Evolutionary conservation across 2,888 invertebrate genomes (phyloP), one percentile per base, ranked within the genome.

Genomic region (Adelognathus sp.): DNA sequence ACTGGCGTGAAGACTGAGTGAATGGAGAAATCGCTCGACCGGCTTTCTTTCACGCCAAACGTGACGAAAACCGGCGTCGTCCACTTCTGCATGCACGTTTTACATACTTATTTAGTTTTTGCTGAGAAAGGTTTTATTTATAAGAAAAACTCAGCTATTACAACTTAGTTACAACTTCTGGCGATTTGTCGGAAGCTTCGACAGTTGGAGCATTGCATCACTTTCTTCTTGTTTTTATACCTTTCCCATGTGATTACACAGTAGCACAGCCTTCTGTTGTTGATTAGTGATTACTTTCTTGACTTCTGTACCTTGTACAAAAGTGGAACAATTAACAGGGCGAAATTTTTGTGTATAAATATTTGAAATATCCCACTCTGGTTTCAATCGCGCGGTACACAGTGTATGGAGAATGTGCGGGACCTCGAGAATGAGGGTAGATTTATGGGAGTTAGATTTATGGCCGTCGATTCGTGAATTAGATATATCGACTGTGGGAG

Each of bases 21-120:
- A 72, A 75, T 79, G 71, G 79, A 75, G 67, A 63, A 75, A 75
- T 72, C 66, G 61, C 56, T 64, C 41, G 44, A 18, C 60, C 61
- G 21, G 50, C n/a, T 33, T 79, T 66, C 71, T 75, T 75, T 79
- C 79, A 56, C 60, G 70, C 75, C 70, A 75, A 75, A 46, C 75
- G 70, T 75, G 75, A 71, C 75, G 66, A 66, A n/a, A 79, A 79
- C 79, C 56, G 63, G 52, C 60, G 64, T 71, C 60, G 70, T 58
- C 39, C 52, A 66, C 66, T 71, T 46, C n/a, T n/a, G n/a, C n/a
- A n/a, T n/a, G n/a, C n/a, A n/a, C n/a, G n/a, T n/a, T n/a, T n/a
- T n/a, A n/a, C n/a, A n/a, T n/a, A n/a, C n/a, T n/a, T n/a, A n/a
- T n/a, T n/a, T n/a, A n/a, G n/a, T n/a, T n/a, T n/a, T n/a, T n/a